phyloP scores from a whole-genome alignment of 2,797 vertebrate species.

The Chromobotia macracanthus region DNA sequence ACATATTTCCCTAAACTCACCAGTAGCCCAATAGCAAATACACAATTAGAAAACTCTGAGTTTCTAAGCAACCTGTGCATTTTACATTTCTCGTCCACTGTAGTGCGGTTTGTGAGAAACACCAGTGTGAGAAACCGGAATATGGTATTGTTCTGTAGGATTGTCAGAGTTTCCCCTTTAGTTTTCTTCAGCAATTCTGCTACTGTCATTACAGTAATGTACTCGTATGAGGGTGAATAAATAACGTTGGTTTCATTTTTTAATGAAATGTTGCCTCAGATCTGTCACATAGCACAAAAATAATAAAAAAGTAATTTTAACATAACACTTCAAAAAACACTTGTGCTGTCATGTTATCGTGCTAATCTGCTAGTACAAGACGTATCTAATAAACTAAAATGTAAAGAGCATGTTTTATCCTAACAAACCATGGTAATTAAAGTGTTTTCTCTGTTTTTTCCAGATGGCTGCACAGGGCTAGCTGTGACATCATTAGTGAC shows the following conservation, averaged over 20 bases:
- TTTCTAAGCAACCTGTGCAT: conserved; percentile 10
- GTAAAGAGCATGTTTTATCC: background rate
- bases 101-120: conserved; percentile 8
- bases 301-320: background rate
- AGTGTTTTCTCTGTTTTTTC: conserved; percentile 24
- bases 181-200: background rate
- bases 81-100: conserved; percentile 12
- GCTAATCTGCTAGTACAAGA: background rate
- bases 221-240: background rate
- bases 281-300: too few species aligned
- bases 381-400: background rate
- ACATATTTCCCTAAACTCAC: background rate
- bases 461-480: background rate
- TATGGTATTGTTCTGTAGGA: conserved; percentile 4
- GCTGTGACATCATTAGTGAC: conserved; percentile 39
- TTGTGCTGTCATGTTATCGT: background rate
- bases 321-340: background rate
- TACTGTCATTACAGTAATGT: background rate
- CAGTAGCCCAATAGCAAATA: background rate
- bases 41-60: background rate
- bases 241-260: too few species aligned
- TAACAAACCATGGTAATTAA: background rate
- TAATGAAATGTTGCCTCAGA: too few species aligned
- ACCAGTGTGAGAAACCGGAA: background rate
- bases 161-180: background rate